Percentiles rank a stretch among this genome's conserved stretches.
These are phyloP conservation scores for Aquatica leii DNA, from an alignment of 2,888 invertebrate genomes.

Conservation along the genomic window DNA sequence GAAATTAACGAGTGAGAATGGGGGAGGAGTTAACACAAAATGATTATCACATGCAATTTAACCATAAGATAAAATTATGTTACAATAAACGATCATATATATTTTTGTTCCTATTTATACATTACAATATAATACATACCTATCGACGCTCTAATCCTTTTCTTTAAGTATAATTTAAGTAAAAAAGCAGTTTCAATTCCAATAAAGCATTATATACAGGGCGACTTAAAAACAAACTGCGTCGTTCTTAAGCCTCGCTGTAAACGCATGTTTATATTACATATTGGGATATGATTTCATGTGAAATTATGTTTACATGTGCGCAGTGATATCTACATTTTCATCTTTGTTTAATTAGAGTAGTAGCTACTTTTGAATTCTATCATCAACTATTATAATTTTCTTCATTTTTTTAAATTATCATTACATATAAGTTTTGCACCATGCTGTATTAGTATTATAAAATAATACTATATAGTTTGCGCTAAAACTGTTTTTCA, in stretches of 20 bases:
- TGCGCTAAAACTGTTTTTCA: constrained; percentile 30
- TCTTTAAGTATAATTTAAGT: constrained; percentile 51
- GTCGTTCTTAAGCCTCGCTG: constrained; percentile 28
- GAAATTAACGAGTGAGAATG: neutral
- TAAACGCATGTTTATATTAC: constrained; percentile 45
- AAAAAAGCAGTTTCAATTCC: constrained; percentile 63
- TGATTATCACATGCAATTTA: constrained; percentile 60
- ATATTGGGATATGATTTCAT: constrained; percentile 54
- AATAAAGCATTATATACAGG: constrained; percentile 59
- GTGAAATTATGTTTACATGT: constrained; percentile 55
- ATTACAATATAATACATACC: constrained; percentile 50
- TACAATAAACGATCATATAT: constrained; percentile 51
- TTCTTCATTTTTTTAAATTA: constrained; percentile 19
- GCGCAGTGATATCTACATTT: constrained; percentile 56
- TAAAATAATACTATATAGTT: constrained; percentile 40
- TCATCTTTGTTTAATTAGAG: constrained; percentile 44
- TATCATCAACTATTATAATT: constrained; percentile 38
- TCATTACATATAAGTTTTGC: constrained; percentile 40
- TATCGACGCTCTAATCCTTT: constrained; percentile 50
- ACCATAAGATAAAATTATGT: constrained; percentile 54
- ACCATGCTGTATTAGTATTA: constrained; percentile 45
- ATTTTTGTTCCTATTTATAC: constrained; percentile 39
- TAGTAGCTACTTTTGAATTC: constrained; percentile 43
- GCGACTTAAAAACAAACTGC: constrained; percentile 40
- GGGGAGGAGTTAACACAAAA: constrained; percentile 50